Evolutionary conservation across 2,888 invertebrate genomes (phyloP).

Genomic region (Brachylomia viminalis): DNA sequence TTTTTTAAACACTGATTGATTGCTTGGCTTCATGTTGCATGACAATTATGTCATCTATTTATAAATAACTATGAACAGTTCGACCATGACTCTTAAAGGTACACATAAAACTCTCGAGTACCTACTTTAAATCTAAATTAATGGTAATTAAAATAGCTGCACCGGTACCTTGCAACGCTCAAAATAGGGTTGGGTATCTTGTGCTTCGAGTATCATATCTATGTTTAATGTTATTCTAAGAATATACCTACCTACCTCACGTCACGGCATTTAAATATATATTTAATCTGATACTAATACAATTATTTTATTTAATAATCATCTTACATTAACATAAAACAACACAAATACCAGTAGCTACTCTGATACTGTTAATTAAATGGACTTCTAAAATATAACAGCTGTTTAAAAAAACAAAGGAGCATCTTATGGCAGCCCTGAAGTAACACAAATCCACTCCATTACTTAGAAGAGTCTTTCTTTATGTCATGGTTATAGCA

Average conservation of each 20-base stretch:
- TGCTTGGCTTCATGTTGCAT: constrained; percentile 47
- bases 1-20: constrained; percentile 58
- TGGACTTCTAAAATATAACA: not conserved
- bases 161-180: constrained; percentile 66
- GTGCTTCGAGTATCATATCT: constrained; percentile 4
- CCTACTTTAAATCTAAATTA: constrained; percentile 75
- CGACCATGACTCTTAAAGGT: constrained; percentile 72
- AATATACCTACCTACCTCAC: constrained; percentile 15
- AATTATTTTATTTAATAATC: constrained; percentile 28
- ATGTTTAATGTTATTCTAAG: constrained; percentile 13
- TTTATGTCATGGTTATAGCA: constrained; percentile 71
- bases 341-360: not conserved
- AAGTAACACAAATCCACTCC: constrained; percentile 30
- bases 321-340: constrained; percentile 5
- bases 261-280: constrained; percentile 13
- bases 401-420: not conserved
- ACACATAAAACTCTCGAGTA: constrained; percentile 76
- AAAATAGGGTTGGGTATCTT: constrained; percentile 49
- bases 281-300: constrained; percentile 28
- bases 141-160: constrained; percentile 81
- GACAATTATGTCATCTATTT: constrained; percentile 78
- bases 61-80: constrained; percentile 77
- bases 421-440: constrained; percentile 35
- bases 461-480: constrained; percentile 63
- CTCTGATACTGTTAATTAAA: not conserved